These are phyloP conservation scores for Drosophila sechellia DNA, from an alignment of 1,140 invertebrate genomes.

Conservation along the genomic window DNA sequence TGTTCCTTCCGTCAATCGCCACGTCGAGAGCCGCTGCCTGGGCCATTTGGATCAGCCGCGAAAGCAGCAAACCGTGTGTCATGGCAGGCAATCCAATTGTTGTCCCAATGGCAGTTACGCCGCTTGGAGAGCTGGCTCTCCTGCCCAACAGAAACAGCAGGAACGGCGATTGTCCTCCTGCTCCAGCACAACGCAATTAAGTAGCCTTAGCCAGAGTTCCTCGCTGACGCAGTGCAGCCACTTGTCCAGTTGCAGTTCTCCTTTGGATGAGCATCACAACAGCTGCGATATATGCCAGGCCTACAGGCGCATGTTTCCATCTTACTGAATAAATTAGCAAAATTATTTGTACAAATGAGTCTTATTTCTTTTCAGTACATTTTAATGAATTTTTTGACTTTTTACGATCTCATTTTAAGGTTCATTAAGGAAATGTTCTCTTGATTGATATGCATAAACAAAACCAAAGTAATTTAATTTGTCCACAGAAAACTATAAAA, in stretches of 20 bases:
- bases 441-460: no score
- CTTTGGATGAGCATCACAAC: conserved; percentile 39
- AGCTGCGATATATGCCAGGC: conserved; percentile 65
- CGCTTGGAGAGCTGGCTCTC: neutral
- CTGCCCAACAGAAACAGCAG: conserved; percentile 1
- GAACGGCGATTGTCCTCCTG: conserved; percentile 51
- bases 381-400: no score
- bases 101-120: conserved; percentile 8
- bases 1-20: conserved; percentile 28
- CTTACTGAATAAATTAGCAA: conserved; percentile 2
- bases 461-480: no score
- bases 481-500: neutral
- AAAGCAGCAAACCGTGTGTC: conserved; percentile 66
- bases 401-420: no score
- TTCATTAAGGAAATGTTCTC: no score
- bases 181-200: conserved; percentile 56
- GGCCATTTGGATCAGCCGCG: conserved; percentile 45
- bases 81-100: conserved; percentile 49
- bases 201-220: conserved; percentile 48
- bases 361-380: neutral
- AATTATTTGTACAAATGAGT: neutral
- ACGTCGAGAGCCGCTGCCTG: conserved; percentile 52
- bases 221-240: conserved; percentile 41
- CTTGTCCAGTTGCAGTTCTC: neutral
- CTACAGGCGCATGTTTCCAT: conserved; percentile 52